Conservation (phyloP, 2,888 invertebrate species). For the Papilio protenor region DNA sequence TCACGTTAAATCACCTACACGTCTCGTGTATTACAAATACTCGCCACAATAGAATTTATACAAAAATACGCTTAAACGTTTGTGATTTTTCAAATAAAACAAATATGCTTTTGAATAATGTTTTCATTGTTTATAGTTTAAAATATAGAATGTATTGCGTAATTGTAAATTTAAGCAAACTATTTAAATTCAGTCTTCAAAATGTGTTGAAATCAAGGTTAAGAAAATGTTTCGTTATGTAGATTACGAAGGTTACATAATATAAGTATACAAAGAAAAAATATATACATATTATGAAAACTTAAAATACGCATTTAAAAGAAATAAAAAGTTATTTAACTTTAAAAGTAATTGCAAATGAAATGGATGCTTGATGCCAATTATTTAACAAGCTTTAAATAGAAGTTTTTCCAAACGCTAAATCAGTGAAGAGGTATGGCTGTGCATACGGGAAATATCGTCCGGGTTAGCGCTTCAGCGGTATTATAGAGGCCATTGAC, state of each 20-base stretch:
- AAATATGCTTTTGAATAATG: background rate
- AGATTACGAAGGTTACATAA: no score
- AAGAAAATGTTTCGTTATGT: no score
- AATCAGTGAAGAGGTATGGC: constrained; percentile 19
- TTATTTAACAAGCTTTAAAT: background rate
- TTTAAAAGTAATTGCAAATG: background rate
- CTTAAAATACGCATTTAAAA: background rate
- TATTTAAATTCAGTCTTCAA: background rate
- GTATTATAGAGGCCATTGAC: constrained; percentile 15
- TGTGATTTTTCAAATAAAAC: background rate
- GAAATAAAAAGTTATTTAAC: background rate
- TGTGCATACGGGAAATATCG: constrained; percentile 28
- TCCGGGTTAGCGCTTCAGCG: background rate
- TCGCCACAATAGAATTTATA: constrained; percentile 18
- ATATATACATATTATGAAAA: no score
- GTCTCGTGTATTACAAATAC: constrained; percentile 21
- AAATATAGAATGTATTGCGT: background rate
- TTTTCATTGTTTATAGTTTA: background rate
- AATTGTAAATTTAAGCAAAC: background rate
- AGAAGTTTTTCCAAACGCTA: background rate
- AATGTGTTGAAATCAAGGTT: background rate
- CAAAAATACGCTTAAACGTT: background rate
- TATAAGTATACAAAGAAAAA: no score
- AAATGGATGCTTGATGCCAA: constrained; percentile 3
- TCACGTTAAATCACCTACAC: constrained; percentile 22